Evolutionary conservation across 2,797 vertebrate genomes (phyloP), one percentile per base, ranked within the genome.

Genomic region (Leptatherina wallacei): DNA sequence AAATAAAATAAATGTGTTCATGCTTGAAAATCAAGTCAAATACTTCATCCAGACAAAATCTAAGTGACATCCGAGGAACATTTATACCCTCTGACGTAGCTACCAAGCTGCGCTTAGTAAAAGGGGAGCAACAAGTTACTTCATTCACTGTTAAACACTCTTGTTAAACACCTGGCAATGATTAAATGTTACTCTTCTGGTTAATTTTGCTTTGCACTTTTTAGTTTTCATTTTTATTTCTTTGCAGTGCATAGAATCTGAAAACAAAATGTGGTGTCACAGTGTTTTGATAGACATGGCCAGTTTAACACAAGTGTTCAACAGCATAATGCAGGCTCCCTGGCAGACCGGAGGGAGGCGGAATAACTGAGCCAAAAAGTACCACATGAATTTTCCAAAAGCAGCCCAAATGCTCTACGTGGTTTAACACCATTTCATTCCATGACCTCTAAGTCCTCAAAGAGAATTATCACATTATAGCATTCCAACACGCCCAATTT

Each of bases 401-500:
- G 85, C 81, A 76, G 84, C 78, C 87, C 85, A 90, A 86, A 87
- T 72, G 82, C 85, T 90, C 87, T 71, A 63, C 80, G 92, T 89
- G 93, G 92, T 94, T 94, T 94, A 86, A 90, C 90, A 76, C 89
- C 90, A 88, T 91, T 88, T 89, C 83, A 86, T 91, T 93, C 89
- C 91, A 82, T 86, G 85, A 94, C 92, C 90, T 94, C 91, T 32
- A 62, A 92, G 86, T 89, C 89, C 90, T 92, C 81, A 89, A 91
- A 92, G 91, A 92, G 91, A 94, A 95, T 94, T 89, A 95, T 94
- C 93, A 92, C 93, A 93, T 94, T 93, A 94, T 92, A 81, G 89
- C 88, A 93, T 95, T 94, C 92, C 93, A 94, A 89, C 93, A 94
- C 81, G 75, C 86, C 91, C 91, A 92, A 90, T 93, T 93, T 93